Conservation (phyloP, 2,888 invertebrate genomes). For the Spialia ferax region DNA sequence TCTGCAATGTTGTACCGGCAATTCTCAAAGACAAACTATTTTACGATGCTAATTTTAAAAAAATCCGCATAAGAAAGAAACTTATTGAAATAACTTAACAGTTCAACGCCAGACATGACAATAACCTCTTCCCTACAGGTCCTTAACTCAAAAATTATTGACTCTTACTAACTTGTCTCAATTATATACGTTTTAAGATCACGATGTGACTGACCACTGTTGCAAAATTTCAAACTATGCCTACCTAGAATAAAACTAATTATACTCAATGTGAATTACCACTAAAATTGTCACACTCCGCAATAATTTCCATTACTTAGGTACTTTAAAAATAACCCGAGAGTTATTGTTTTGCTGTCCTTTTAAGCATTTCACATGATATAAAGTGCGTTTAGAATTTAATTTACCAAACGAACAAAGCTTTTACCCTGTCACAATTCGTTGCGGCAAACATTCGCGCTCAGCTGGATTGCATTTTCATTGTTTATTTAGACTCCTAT, state of each 20-base stretch:
- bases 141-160: no score
- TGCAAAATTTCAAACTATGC: slow-evolving; percentile 7
- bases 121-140: no score
- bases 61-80: background rate
- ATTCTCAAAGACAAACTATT: slow-evolving; percentile 47
- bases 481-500: slow-evolving; percentile 59
- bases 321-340: slow-evolving; percentile 37
- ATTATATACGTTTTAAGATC: no score
- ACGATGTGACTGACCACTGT: slow-evolving; percentile 13
- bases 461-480: slow-evolving; percentile 62
- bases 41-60: slow-evolving; percentile 53
- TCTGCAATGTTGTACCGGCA: slow-evolving; percentile 50
- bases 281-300: background rate
- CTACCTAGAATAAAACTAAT: no score
- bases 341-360: slow-evolving; percentile 51
- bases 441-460: slow-evolving; percentile 65
- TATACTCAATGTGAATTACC: no score
- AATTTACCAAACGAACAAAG: slow-evolving; percentile 71
- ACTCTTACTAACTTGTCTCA: no score
- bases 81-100: background rate
- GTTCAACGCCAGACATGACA: no score
- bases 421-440: slow-evolving; percentile 74
- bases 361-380: slow-evolving; percentile 58
- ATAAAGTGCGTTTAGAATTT: slow-evolving; percentile 64
- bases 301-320: slow-evolving; percentile 6